Conservation (phyloP, 2,888 invertebrate species). For the Ctenicera cuprea region DNA sequence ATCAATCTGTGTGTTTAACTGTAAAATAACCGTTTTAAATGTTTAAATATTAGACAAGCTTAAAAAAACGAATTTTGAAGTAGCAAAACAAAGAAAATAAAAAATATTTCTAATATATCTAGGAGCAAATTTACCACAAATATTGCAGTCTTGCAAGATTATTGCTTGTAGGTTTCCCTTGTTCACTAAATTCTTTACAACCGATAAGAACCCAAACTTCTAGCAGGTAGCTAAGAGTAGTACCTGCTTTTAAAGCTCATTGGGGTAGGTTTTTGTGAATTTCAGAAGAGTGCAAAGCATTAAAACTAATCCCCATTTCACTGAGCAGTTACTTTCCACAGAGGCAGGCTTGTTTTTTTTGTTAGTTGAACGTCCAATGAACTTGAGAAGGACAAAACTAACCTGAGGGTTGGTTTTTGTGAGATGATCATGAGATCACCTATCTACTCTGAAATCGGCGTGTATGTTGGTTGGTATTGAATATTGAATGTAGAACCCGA, state of each 20-base stretch:
- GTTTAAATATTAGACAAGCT: no score
- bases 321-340: conserved; percentile 34
- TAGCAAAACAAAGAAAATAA: background rate
- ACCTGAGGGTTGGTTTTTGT: background rate
- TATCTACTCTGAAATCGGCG: background rate
- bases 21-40: conserved; percentile 27
- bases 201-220: background rate
- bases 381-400: conserved; percentile 19
- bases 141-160: no score
- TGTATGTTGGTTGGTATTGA: no score
- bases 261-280: conserved; percentile 28
- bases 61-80: no score
- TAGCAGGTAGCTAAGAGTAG: conserved; percentile 40
- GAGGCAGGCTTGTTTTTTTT: conserved; percentile 2
- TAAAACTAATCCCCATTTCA: conserved; percentile 31
- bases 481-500: no score
- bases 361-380: conserved; percentile 2
- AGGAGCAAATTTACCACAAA: background rate
- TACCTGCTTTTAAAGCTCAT: conserved; percentile 40
- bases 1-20: conserved; percentile 19
- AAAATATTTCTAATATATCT: conserved; percentile 13
- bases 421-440: background rate
- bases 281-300: conserved; percentile 35
- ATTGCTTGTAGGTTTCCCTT: background rate
- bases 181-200: conserved; percentile 2